Evolutionary conservation across 2,888 invertebrate genomes (phyloP).

Genomic region (Trichogramma dendrolimi): DNA sequence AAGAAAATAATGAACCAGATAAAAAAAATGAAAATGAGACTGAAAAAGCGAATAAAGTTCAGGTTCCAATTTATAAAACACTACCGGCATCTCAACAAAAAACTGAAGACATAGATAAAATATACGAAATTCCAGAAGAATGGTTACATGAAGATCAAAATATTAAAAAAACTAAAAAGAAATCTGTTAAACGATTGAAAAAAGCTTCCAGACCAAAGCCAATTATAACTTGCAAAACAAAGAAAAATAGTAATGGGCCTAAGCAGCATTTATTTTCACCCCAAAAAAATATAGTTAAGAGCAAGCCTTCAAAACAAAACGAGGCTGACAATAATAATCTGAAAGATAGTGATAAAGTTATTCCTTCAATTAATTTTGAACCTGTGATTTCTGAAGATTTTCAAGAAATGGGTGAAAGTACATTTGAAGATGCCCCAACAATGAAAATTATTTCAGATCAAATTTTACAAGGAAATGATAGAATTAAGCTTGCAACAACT

Average conservation of each 20-base stretch:
- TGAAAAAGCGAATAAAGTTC: no score
- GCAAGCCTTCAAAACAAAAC: not conserved
- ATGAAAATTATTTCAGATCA: constrained; percentile 22
- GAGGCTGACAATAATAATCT: not conserved
- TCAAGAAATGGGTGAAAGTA: constrained; percentile 13
- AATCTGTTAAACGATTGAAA: constrained; percentile 1
- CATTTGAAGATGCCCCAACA: constrained; percentile 19
- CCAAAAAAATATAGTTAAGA: not conserved
- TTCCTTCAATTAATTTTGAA: not conserved
- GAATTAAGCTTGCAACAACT: constrained; percentile 18
- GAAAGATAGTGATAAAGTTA: not conserved
- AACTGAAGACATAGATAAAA: constrained; percentile 17
- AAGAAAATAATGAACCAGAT: not conserved
- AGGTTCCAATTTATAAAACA: constrained; percentile 27
- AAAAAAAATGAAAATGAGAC: no score
- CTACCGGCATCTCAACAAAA: constrained; percentile 17
- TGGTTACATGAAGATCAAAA: constrained; percentile 18
- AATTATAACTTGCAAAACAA: not conserved
- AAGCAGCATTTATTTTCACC: not conserved
- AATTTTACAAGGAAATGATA: constrained; percentile 18
- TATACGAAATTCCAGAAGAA: constrained; percentile 29
- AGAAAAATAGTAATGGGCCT: not conserved
- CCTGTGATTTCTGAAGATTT: constrained; percentile 9
- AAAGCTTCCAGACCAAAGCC: not conserved
- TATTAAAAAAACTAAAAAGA: constrained; percentile 13